These are phyloP conservation scores for Aphodius sticticus DNA, from an alignment of 2,888 invertebrate genomes.

Conservation along the genomic window DNA sequence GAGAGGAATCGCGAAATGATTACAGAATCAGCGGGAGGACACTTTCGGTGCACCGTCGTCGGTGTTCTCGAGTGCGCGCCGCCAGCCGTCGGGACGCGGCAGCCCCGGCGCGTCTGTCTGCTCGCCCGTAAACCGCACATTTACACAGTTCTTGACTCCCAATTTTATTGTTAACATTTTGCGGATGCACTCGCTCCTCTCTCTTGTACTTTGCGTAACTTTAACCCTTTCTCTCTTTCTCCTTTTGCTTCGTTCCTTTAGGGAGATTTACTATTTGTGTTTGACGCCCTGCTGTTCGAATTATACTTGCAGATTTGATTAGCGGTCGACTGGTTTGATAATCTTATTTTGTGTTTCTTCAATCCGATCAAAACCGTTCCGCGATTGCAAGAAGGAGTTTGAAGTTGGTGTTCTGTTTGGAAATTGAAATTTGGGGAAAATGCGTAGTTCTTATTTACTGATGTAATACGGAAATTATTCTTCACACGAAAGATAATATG, in stretches of 20 bases:
- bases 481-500: too few relatives aligned
- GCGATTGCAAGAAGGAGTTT: too few relatives aligned
- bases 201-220: neutral
- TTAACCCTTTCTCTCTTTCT: neutral
- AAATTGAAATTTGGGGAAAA: too few relatives aligned
- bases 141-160: constrained; percentile 36
- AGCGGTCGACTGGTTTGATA: constrained; percentile 15
- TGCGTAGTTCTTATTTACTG: too few relatives aligned
- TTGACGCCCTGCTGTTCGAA: constrained; percentile 18
- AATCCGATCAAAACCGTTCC: neutral
- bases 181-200: constrained; percentile 26
- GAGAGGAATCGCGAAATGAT: constrained; percentile 19
- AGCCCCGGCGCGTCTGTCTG: constrained; percentile 28
- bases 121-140: constrained; percentile 36
- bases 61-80: constrained; percentile 7
- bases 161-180: constrained; percentile 38
- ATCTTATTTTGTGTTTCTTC: constrained; percentile 25
- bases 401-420: too few relatives aligned
- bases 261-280: constrained; percentile 23
- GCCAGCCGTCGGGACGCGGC: neutral
- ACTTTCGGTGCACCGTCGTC: constrained; percentile 25
- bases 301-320: constrained; percentile 29
- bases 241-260: neutral
- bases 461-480: too few relatives aligned
- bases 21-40: constrained; percentile 20